Percentiles rank a stretch among this genome's conserved stretches.
phyloP scores from a whole-genome alignment of 2,888 invertebrate genomes.

The Ashinkailepas kermadecensis region DNA sequence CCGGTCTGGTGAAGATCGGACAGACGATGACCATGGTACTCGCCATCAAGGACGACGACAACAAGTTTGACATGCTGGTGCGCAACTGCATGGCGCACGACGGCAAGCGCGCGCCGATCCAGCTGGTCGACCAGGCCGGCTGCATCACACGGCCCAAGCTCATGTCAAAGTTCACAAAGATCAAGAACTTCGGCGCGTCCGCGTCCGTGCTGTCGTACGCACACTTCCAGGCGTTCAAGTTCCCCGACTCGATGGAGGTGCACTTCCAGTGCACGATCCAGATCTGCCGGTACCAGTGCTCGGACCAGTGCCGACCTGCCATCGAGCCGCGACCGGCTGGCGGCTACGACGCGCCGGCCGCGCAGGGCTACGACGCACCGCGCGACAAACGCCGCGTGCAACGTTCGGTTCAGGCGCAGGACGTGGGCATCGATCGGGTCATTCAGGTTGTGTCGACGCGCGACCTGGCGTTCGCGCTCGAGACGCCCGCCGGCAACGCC shows the following conservation, averaged over 20 bases:
- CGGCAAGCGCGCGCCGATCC: conserved; percentile 86
- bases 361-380: conserved; percentile 23
- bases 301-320: conserved; percentile 69
- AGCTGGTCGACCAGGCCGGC: conserved; percentile 83
- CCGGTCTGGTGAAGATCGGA: conserved; percentile 89
- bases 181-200: conserved; percentile 88
- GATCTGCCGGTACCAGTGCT: conserved; percentile 85
- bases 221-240: conserved; percentile 66
- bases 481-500: conserved; percentile 40
- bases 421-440: conserved; percentile 76
- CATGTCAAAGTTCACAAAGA: conserved; percentile 89
- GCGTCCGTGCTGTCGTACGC: conserved; percentile 87
- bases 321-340: conserved; percentile 25
- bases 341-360: conserved; percentile 22
- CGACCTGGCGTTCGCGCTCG: conserved; percentile 73
- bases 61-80: conserved; percentile 91
- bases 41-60: conserved; percentile 91
- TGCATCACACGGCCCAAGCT: conserved; percentile 86
- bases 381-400: background rate
- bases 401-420: conserved; percentile 45
- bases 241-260: conserved; percentile 93
- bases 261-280: conserved; percentile 93
- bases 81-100: conserved; percentile 91
- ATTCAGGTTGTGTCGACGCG: conserved; percentile 87
- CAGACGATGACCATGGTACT: conserved; percentile 96